Evolutionary conservation across 2,797 vertebrate genomes (phyloP).

Genomic region (Picus viridis): DNA sequence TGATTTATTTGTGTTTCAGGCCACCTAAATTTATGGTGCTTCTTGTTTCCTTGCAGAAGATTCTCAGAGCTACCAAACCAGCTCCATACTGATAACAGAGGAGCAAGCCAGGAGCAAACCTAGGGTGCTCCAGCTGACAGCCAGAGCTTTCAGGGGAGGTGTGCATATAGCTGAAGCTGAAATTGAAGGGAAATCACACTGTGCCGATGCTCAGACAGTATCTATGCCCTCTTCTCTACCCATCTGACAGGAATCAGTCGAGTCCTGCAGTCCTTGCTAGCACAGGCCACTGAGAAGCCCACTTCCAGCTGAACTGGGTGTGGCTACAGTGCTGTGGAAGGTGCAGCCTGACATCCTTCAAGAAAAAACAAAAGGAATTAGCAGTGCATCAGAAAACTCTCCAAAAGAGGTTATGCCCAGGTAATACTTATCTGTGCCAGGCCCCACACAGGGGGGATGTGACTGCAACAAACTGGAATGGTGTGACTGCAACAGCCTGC

Average conservation of each 20-base stretch:
- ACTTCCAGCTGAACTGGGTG: background rate
- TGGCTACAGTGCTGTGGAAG: background rate
- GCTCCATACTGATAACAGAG: background rate
- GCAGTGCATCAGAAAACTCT: background rate
- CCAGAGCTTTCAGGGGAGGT: background rate
- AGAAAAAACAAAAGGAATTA: background rate
- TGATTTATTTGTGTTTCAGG: background rate
- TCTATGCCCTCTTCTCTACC: background rate
- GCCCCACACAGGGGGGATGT: background rate
- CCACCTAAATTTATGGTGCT: background rate
- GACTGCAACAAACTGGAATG: too few species aligned
- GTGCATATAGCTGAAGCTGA: background rate
- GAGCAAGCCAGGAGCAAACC: background rate
- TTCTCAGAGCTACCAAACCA: background rate
- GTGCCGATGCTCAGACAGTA: background rate
- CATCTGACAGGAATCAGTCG: background rate
- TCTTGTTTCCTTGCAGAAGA: background rate
- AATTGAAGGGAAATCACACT: background rate
- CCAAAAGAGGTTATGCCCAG: too few species aligned
- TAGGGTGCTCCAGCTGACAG: background rate
- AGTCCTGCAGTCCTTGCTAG: background rate
- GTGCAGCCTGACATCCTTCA: background rate
- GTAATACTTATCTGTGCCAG: background rate
- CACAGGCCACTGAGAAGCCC: background rate
- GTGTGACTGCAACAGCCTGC: background rate